Conservation (phyloP, 2,113 vertebrate genomes). For the Hemichromis elongatus region DNA sequence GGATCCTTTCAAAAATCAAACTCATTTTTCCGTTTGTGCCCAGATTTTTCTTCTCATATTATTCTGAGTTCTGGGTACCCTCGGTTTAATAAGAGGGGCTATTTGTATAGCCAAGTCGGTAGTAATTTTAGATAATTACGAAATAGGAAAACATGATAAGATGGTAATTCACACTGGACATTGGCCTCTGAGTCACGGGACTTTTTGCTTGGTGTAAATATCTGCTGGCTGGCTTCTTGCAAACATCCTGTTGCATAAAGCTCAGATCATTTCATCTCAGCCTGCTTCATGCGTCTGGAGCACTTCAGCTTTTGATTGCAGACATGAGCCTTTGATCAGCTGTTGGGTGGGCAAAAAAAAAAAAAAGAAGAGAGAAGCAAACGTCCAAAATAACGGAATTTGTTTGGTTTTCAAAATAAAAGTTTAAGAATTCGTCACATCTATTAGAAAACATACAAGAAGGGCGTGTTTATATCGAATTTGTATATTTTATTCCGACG, state of each 20-base stretch:
- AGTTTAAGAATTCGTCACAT: background rate
- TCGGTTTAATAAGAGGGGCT: background rate
- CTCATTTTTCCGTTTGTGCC: background rate
- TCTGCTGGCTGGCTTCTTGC: background rate
- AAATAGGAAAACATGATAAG: too few relatives aligned
- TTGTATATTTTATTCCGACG: background rate
- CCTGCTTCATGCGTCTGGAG: background rate
- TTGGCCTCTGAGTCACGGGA: conserved; percentile 2
- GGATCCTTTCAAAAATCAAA: background rate
- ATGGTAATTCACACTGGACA: background rate
- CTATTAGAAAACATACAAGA: background rate
- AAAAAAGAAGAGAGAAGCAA: background rate
- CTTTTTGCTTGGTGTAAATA: background rate
- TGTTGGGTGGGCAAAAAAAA: conserved; percentile 1
- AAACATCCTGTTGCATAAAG: background rate
- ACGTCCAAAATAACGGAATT: background rate
- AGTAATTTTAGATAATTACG: background rate
- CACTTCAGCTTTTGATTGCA: conserved; percentile 29
- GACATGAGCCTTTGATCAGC: conserved; percentile 35
- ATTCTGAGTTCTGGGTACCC: background rate
- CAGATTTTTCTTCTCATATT: background rate
- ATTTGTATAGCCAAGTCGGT: background rate
- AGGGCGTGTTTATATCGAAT: background rate
- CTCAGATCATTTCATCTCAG: background rate
- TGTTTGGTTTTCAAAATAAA: conserved; percentile 21